Evolutionary conservation across 1,140 invertebrate genomes (phyloP), one percentile per base, ranked within the genome.

Genomic region (Cotesia chilonis): DNA sequence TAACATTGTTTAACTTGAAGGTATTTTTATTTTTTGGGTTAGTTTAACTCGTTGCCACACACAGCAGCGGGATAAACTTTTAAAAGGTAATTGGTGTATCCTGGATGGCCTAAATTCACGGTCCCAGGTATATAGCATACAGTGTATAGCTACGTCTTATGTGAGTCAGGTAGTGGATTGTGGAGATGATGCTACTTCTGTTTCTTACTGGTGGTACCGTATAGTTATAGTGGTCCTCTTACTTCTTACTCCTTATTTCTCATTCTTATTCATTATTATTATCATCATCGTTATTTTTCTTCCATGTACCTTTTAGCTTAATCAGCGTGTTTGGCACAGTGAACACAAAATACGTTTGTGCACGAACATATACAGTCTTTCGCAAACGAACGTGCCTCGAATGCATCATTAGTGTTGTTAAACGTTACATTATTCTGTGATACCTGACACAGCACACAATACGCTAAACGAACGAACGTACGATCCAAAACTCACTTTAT

Each of bases 371-470:
- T 28, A 7, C 37, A 28, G 60, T 70, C 41, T 70, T 63, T 52
- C 35, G 38, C 37, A 35, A 63, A 63, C 68, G 68, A 38, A 70
- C 68, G 68, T 70, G 59, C 68, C 37, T 70, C 68, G 68, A 70
- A 70, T 70, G 38, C 68, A 70, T 63, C 68, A 36, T 70, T 63
- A 70, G 61, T 47, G 38, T 10, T 20, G 12, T 63, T 4, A 55
- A 17, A 57, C 17, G 17, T 35, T n/a, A 41, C 60, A 38, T 38
- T 63, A 28, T n/a, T 41, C 37, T 5, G 28, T 36, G n/a, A 12
- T 41, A 41, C 60, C 36, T 41, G 60, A 63, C 35, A 63, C 14
- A 14, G 12, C 28, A 28, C 35, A 28, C 28, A 37, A 63, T 36
- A 41, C 35, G 12, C n/a, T 38, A n/a, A 14, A 37, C 28, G 60